Evolutionary conservation across 2,797 vertebrate species (phyloP).

Genomic region (Pantherophis alleghaniensis): DNA sequence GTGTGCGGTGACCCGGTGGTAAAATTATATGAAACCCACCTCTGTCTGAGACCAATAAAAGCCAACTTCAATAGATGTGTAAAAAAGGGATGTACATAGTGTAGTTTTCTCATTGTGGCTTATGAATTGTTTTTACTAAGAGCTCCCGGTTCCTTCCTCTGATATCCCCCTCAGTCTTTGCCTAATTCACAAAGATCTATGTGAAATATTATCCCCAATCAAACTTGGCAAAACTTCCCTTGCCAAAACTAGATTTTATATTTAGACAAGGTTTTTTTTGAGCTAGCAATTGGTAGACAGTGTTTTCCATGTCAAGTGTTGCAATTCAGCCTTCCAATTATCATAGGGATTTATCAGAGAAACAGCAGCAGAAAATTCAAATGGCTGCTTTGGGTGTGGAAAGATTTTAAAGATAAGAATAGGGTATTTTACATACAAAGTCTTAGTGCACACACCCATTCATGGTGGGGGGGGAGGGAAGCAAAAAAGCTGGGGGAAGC

Average conservation of each 20-base stretch:
- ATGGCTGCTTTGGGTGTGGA: neutral
- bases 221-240: neutral
- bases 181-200: neutral
- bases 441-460: neutral
- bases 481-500: neutral
- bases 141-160: neutral
- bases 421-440: neutral
- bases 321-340: neutral
- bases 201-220: neutral
- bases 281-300: neutral
- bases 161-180: neutral
- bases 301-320: neutral
- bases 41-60: neutral
- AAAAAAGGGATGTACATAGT: neutral
- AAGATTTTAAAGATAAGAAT: neutral
- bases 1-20: no score
- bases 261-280: neutral
- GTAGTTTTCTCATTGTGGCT: neutral
- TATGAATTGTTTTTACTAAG: neutral
- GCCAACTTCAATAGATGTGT: no score
- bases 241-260: neutral
- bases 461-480: neutral
- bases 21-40: no score
- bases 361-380: neutral
- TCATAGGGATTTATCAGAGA: neutral